Conservation (phyloP, 2,113 vertebrate genomes). For the Neogale vison region DNA sequence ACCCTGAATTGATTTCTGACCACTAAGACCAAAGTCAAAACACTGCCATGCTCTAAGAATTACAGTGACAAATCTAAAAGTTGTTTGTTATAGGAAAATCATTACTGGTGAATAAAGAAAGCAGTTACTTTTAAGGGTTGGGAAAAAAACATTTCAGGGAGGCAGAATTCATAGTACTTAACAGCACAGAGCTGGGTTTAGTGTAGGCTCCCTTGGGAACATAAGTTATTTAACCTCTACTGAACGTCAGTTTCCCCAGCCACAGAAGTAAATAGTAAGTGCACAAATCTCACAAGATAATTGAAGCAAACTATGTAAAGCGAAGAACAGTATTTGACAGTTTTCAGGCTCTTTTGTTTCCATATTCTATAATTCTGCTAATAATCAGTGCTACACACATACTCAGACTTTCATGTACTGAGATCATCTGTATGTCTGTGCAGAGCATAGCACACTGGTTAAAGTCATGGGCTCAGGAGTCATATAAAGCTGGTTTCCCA, state of each 20-base stretch:
- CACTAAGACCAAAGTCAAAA: constrained; percentile 77
- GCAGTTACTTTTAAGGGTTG: constrained; percentile 60
- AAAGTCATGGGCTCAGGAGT: not conserved
- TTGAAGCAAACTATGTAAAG: not conserved
- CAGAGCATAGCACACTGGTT: not conserved
- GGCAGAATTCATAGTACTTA: not conserved
- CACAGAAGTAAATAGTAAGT: not conserved
- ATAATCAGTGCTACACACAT: not conserved
- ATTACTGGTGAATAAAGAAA: constrained; percentile 61
- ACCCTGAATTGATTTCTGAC: constrained; percentile 74
- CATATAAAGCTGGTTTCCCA: not conserved
- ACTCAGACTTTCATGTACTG: not conserved
- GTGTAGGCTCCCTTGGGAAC: not conserved
- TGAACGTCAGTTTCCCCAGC: not conserved
- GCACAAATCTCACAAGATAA: not conserved
- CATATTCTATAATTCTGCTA: not conserved
- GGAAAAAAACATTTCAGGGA: not conserved
- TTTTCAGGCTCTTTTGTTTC: constrained; percentile 7
- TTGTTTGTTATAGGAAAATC: constrained; percentile 54
- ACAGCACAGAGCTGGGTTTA: not conserved
- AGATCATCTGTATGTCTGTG: not conserved
- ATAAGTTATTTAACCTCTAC: not conserved
- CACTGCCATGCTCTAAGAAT: constrained; percentile 66
- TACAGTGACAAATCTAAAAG: constrained; percentile 75
- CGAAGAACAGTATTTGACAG: not conserved